A percentile compares a stretch with the other conserved stretches of the same genome.
Evolutionary conservation across 2,797 vertebrate species (phyloP).

Genomic region (Bufotes viridis): DNA sequence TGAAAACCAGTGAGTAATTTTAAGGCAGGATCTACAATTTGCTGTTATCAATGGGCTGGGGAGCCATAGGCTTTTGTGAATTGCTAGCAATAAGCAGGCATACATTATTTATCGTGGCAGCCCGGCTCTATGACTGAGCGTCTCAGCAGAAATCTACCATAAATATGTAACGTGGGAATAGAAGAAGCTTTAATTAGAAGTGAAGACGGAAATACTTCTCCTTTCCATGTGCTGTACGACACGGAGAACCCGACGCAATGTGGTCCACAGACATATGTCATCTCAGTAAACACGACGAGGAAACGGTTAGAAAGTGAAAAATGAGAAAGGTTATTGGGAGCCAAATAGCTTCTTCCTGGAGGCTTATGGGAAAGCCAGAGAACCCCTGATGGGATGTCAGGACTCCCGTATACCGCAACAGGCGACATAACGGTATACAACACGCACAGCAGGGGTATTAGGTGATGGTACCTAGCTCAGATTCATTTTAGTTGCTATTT

Average conservation of each 20-base stretch:
- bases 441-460: background rate
- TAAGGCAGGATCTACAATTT: background rate
- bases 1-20: slow-evolving; percentile 26
- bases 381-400: slow-evolving; percentile 27
- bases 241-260: background rate
- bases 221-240: background rate
- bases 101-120: slow-evolving; percentile 54
- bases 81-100: slow-evolving; percentile 37
- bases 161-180: slow-evolving; percentile 37
- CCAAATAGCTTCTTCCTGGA: slow-evolving; percentile 19
- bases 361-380: slow-evolving; percentile 5
- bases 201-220: slow-evolving; percentile 26
- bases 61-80: slow-evolving; percentile 33
- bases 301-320: slow-evolving; percentile 36
- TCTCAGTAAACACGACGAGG: slow-evolving; percentile 25
- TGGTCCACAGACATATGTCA: slow-evolving; percentile 19
- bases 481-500: background rate
- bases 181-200: slow-evolving; percentile 36
- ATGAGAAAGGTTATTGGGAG: slow-evolving; percentile 19
- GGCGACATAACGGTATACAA: background rate
- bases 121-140: slow-evolving; percentile 30
- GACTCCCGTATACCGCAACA: background rate
- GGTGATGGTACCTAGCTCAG: background rate
- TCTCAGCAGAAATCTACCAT: slow-evolving; percentile 45
- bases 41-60: slow-evolving; percentile 35